Base-by-base conservation (phyloP, 1,140 invertebrate genomes). In the Lordiphosa clarofinis region DNA sequence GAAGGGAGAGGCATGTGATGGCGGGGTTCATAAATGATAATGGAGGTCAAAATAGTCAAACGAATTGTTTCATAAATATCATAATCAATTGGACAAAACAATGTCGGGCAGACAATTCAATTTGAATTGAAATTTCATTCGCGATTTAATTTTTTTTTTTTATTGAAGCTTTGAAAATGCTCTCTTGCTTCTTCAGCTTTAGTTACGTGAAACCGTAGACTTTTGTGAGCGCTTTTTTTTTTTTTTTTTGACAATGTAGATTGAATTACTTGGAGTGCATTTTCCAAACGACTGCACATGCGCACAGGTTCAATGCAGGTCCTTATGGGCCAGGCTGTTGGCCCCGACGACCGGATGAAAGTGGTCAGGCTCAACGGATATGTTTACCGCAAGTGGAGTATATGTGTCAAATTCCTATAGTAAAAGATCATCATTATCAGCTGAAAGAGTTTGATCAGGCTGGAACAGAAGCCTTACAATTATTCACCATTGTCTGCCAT, bases 41-140 rank as follows among this genome's bases (percentile, higher is more conserved):
- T 82, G 73, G 76, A 87, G 82, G 82, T 87, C 82, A 87, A 48
- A 76, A 40, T 67, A 65, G 82, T 87, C 82, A 87, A 87, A 81
- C 58, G 70, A 69, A 81, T 68, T 78, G 82, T 78, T 68, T 61
- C 59, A 78, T 66, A 86, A 86, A 81, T 86, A 73, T 72, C 76
- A 66, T 81, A 86, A 86, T 81, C 72, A 86, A 86, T 86, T 86
- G 52, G 56, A 56, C 56, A 57, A 56, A 56, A 52, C 53, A 66
- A 40, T 50, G 10, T 19, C 12, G 21, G 49, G 42, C 42, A 56
- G 46, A 59, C 54, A 60, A 75, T 73, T 57, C 35, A 58, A 70
- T 60, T 74, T 55, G 47, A 69, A 42, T 68, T 69, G 67, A 56
- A 84, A 65, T 63, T 68, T 61, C 53, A 62, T 84, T 76, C 52